phyloP scores from a whole-genome alignment of 2,888 invertebrate genomes.

The Drosophila ezoana region DNA sequence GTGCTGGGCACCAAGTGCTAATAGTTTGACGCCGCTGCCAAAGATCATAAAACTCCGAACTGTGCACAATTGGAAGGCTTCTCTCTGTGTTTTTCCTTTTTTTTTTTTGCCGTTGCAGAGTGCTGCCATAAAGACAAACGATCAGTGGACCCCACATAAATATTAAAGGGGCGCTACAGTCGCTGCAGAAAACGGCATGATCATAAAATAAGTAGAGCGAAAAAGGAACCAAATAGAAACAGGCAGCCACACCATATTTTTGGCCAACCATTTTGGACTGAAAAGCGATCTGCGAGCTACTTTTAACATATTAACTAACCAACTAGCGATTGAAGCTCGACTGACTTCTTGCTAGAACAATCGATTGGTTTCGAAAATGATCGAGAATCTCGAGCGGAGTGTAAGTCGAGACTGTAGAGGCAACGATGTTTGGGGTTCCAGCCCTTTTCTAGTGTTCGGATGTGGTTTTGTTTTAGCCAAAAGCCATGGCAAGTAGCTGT shows the following conservation, averaged over 20 bases:
- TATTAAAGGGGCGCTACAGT: slow-evolving; percentile 21
- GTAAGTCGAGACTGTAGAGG: too few species aligned
- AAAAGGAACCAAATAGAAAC: not conserved
- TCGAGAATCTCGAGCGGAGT: too few species aligned
- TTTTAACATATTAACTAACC: not conserved
- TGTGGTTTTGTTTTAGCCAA: too few species aligned
- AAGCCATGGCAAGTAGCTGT: too few species aligned
- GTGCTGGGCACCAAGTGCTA: slow-evolving; percentile 52
- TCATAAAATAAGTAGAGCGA: slow-evolving; percentile 6
- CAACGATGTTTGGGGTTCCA: too few species aligned
- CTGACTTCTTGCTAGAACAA: too few species aligned
- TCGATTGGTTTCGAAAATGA: too few species aligned
- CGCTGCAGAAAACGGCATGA: not conserved
- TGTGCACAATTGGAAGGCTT: slow-evolving; percentile 12
- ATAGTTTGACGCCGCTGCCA: slow-evolving; percentile 60
- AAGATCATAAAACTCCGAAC: slow-evolving; percentile 34
- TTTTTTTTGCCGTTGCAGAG: not conserved
- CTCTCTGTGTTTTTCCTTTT: not conserved
- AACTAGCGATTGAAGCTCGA: too few species aligned
- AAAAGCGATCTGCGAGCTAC: not conserved
- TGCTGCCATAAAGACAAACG: slow-evolving; percentile 25
- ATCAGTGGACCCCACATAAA: slow-evolving; percentile 41
- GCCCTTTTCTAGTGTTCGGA: too few species aligned
- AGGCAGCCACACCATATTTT: not conserved
- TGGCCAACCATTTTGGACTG: not conserved